Percentiles rank a stretch among this genome's conserved stretches.
These are phyloP conservation scores for Octonoba sinensis DNA, from an alignment of 2,888 invertebrate species.

Conservation along the genomic window DNA sequence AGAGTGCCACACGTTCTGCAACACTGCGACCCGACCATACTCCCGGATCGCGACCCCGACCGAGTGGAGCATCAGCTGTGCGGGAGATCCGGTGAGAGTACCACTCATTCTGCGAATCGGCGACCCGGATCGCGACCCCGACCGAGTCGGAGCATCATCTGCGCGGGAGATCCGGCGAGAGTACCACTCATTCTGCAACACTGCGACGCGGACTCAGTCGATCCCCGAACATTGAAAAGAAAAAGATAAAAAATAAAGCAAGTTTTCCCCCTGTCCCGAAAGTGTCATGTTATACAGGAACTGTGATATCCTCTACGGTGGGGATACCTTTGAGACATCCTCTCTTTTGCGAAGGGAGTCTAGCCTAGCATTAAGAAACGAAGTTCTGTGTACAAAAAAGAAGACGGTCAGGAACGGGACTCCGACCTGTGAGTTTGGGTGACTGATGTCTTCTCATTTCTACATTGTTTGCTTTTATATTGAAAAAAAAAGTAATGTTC, in stretches of 20 bases:
- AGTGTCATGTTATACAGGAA: constrained; percentile 65
- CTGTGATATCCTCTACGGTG: constrained; percentile 58
- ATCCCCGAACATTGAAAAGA: constrained; percentile 47
- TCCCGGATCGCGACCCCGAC: constrained; percentile 38
- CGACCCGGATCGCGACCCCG: constrained; percentile 42
- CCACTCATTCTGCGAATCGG: too few species aligned
- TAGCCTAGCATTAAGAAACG: constrained; percentile 53
- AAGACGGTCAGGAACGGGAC: constrained; percentile 61
- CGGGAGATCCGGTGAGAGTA: constrained; percentile 8
- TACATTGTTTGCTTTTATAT: constrained; percentile 65
- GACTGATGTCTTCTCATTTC: constrained; percentile 65
- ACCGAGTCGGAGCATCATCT: constrained; percentile 20
- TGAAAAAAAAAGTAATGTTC: constrained; percentile 64
- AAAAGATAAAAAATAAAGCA: too few species aligned
- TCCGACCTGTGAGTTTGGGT: constrained; percentile 59
- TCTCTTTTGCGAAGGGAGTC: constrained; percentile 57
- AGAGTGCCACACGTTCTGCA: neutral
- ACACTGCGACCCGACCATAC: neutral
- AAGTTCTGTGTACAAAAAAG: constrained; percentile 62
- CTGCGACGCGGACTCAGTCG: constrained; percentile 58
- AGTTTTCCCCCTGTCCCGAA: constrained; percentile 63
- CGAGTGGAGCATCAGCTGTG: constrained; percentile 16
- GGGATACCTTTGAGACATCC: constrained; percentile 56
- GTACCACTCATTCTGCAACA: constrained; percentile 49
- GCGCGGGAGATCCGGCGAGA: constrained; percentile 31